A percentile compares a stretch with the other conserved stretches of the same genome.
These are phyloP conservation scores for Acrossocheilus wenchowensis DNA, from an alignment of 2,797 vertebrate species.

Conservation along the genomic window DNA sequence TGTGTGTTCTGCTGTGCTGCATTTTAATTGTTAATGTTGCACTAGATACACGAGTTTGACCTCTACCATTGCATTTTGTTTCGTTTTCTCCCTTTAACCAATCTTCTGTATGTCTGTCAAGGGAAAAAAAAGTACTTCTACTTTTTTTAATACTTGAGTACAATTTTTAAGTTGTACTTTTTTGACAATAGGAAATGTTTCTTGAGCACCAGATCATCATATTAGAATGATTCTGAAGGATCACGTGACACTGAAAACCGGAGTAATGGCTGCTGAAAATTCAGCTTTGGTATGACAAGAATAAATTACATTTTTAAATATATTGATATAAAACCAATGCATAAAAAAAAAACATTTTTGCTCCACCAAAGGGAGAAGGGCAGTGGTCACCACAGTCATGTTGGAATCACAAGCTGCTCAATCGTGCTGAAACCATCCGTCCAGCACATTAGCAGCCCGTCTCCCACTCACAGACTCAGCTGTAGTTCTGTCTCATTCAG, in stretches of 20 bases:
- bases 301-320: background rate
- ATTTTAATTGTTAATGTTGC: too few species aligned
- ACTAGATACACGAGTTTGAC: too few species aligned
- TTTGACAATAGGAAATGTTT: background rate
- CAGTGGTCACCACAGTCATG: slow-evolving; percentile 9
- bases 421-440: slow-evolving; percentile 59
- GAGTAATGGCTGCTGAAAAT: background rate
- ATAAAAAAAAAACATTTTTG: background rate
- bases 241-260: background rate
- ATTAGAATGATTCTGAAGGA: background rate
- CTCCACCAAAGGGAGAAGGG: slow-evolving; percentile 43
- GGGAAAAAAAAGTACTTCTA: too few species aligned
- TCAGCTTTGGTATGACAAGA: too few species aligned
- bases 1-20: too few species aligned
- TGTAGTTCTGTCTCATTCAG: slow-evolving; percentile 28
- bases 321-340: background rate
- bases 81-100: too few species aligned
- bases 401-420: slow-evolving; percentile 51
- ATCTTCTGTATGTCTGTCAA: too few species aligned
- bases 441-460: slow-evolving; percentile 33
- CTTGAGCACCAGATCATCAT: background rate
- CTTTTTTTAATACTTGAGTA: too few species aligned
- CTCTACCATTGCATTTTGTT: too few species aligned
- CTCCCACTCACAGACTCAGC: slow-evolving; percentile 23
- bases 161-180: too few species aligned